Percentiles rank a stretch among this genome's conserved stretches.
phyloP scores from a whole-genome alignment of 2,113 vertebrate genomes.

The Perca fluviatilis region DNA sequence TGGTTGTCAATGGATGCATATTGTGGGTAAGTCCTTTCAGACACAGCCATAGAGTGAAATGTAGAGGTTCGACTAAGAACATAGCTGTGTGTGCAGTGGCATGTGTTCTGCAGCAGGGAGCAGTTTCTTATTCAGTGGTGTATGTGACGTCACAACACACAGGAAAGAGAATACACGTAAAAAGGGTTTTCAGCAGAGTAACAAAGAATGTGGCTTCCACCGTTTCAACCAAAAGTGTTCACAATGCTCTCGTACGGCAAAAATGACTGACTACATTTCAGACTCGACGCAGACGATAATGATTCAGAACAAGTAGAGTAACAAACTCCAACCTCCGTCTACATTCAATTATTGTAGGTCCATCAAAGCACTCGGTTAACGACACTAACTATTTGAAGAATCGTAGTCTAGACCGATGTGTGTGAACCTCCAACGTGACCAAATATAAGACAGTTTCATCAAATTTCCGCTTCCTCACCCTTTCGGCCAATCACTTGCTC shows the following conservation, averaged over 20 bases:
- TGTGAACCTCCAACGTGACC: background rate
- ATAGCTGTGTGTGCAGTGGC: slow-evolving; percentile 27
- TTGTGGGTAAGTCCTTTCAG: slow-evolving; percentile 4
- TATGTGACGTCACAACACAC: background rate
- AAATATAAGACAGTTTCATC: background rate
- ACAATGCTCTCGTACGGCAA: slow-evolving; percentile 44
- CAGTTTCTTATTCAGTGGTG: slow-evolving; percentile 26
- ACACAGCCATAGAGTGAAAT: slow-evolving; percentile 6
- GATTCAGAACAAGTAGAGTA: background rate
- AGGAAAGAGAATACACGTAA: background rate
- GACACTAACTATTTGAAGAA: background rate
- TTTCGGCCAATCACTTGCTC: background rate
- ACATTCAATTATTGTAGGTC: background rate
- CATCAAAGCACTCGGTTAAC: background rate
- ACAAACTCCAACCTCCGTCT: background rate
- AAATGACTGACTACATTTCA: background rate
- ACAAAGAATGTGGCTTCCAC: slow-evolving; percentile 17
- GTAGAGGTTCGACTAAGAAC: slow-evolving; percentile 1
- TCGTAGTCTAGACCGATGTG: background rate
- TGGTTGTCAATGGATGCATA: slow-evolving; percentile 24
- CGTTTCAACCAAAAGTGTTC: background rate
- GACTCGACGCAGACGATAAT: background rate
- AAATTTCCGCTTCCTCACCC: background rate
- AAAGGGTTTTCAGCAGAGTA: slow-evolving; percentile 50
- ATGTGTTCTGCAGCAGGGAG: slow-evolving; percentile 53